These are phyloP conservation scores for Asteroscopus sphinx DNA, from an alignment of 2,888 invertebrate genomes.

Conservation along the genomic window DNA sequence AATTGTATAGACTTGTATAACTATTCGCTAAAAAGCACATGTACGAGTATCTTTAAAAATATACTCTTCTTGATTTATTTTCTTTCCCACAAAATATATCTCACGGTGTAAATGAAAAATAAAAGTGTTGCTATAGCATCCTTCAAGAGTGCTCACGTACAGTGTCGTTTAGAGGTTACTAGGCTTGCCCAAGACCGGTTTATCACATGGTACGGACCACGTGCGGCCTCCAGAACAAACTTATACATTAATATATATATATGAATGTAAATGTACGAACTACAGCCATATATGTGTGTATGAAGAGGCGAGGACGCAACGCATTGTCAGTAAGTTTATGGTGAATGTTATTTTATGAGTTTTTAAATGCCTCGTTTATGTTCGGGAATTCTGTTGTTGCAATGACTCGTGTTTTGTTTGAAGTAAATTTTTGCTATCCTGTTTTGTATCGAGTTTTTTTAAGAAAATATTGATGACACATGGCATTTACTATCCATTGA, in stretches of 20 bases:
- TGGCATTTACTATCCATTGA: no score
- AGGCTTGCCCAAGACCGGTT: conserved; percentile 86
- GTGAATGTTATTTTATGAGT: conserved; percentile 60
- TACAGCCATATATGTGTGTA: conserved; percentile 41
- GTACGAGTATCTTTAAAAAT: conserved; percentile 8
- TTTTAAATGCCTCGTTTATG: conserved; percentile 58
- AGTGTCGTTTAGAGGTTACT: conserved; percentile 89
- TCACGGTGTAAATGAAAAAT: conserved; percentile 62
- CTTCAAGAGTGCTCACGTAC: conserved; percentile 74
- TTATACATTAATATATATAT: conserved; percentile 57
- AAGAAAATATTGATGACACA: no score
- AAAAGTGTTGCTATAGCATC: conserved; percentile 75
- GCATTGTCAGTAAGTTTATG: conserved; percentile 62
- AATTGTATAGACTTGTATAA: no score
- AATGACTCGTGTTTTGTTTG: conserved; percentile 7
- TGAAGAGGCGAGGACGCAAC: conserved; percentile 50
- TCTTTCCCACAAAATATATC: conserved; percentile 46
- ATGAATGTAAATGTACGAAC: conserved; percentile 48
- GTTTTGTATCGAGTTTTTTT: not conserved
- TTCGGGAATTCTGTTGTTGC: conserved; percentile 20
- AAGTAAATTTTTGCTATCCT: not conserved
- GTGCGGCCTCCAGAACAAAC: conserved; percentile 83
- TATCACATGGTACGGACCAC: conserved; percentile 86
- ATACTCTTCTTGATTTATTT: conserved; percentile 14
- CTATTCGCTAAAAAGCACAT: no score